Conservation (phyloP, 2,888 invertebrate species). For the Mactromeris polynyma region DNA sequence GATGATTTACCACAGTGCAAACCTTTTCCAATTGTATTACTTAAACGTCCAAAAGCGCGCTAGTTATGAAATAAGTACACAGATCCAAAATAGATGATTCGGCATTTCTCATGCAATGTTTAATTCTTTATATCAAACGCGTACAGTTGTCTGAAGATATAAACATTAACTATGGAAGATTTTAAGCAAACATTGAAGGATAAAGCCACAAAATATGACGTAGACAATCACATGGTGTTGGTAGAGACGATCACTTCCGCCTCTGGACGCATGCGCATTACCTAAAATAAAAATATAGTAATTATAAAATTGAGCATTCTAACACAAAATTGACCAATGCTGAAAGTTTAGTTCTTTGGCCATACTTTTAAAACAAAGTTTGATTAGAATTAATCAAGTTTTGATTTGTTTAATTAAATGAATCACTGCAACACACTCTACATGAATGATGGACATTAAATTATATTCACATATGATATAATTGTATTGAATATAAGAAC, state of each 20-base stretch:
- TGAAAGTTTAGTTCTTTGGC: too few relatives aligned
- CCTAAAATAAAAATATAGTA: neutral
- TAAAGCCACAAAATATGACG: neutral
- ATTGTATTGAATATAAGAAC: too few relatives aligned
- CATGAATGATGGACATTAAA: too few relatives aligned
- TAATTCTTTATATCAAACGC: neutral
- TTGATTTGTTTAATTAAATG: too few relatives aligned
- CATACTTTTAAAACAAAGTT: too few relatives aligned
- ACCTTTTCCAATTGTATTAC: neutral
- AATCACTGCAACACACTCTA: too few relatives aligned
- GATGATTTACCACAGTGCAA: neutral
- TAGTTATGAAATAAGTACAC: neutral
- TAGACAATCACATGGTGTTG: neutral
- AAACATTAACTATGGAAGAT: neutral
- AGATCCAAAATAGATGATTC: neutral
- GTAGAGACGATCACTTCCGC: neutral
- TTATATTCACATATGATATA: too few relatives aligned
- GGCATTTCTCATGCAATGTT: neutral
- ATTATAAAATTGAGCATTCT: too few relatives aligned
- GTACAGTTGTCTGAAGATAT: neutral
- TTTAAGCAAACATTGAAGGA: neutral
- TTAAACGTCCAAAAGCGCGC: neutral
- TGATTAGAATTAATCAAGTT: too few relatives aligned
- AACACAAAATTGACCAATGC: too few relatives aligned
- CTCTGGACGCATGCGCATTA: neutral